Evolutionary conservation across 35 echinoderm and acorn worm genomes (phyloP), one percentile per base, ranked within the genome.

Genomic region (Lytechinus variegatus): DNA sequence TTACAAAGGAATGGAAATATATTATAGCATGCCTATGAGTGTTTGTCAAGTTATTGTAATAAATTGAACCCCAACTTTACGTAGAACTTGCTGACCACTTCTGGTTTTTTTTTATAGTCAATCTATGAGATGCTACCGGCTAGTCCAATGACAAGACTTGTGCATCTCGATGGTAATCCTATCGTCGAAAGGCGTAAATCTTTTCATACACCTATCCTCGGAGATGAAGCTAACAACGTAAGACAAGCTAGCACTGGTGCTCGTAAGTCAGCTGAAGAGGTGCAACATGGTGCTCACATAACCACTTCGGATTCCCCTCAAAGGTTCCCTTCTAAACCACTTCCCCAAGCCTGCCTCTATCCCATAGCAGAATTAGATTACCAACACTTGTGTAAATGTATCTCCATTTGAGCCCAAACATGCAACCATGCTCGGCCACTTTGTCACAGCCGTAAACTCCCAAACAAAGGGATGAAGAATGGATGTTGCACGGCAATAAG

Each of bases 311-410:
- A 6, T 54, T 54, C 54, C 28, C 52, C 52, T 54, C 92, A 57
- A 19, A 28, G 52, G 54, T 1, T 93, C 54, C 92, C 24, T 57
- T 54, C 53, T 27, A 93, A 53, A 93, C 52, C 24, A 54, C 53
- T 93, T 44, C 27, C 92, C 54, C 92, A 53, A 53, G 92, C 53
- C 16, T 57, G 92, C 92, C 27, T 33, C 55, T 57, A 27, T 93
- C 54, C 10, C 54, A 54, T 27, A 16, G 8, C 11, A 93, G 92
- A 93, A 93, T 93, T 93, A 93, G 54, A 93, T 93, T 93, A 93
- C 92, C 92, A 27, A 93, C 92, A 93, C 92, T 93, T 93, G 92
- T 93, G 92, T 93, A 93, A 93, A 93, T 93, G 92, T 93, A 93
- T 93, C 92, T 93, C 54, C 53, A 57, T 93, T 33, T 19, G 27